Evolutionary conservation across 2,113 vertebrate genomes (phyloP), one percentile per base, ranked within the genome.

Genomic region (Alethe castanea): DNA sequence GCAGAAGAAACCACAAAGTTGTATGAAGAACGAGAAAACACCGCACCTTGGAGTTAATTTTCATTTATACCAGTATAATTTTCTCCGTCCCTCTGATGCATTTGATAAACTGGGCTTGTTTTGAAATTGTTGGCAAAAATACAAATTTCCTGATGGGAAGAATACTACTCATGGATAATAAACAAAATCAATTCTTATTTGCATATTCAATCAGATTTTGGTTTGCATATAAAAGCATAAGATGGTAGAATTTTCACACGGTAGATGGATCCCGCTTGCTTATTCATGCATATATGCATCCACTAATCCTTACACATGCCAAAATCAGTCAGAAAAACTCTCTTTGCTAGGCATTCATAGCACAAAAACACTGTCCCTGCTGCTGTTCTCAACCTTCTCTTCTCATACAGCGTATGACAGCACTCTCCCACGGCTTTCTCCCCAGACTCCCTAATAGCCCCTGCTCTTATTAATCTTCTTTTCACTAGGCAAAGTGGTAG

Each of bases 141-240:
- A 91, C 95, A 90, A 84, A 72, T 92, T 90, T 90, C 69, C 77
- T 61, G 72, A 94, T 88, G 88, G 89, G 90, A 95, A 95, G 90
- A 96, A 86, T 88, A 81, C 53, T 83, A 88, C 87, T 96, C 90
- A 80, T 73, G 94, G 92, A 90, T 86, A 92, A 96, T 94, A 94
- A 96, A 94, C 82, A 95, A 96, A 96, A 96, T 96, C 94, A 95
- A 95, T 96, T 93, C 82, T 86, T 83, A 86, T 96, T 95, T 95
- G 82, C 88, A 94, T 96, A 96, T 92, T 96, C 94, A 93, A 96
- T 96, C 92, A 94, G 92, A 94, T 88, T 95, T 83, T 3, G 0
- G 86, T 94, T 96, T 96, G 92, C 94, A 97, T 97, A 96, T 93
- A 96, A 96, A 95, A 96, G 90, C 92, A 13, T 86, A 94, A 92